phyloP scores from a whole-genome alignment of 2,888 invertebrate species.

The Ochropacha duplaris region DNA sequence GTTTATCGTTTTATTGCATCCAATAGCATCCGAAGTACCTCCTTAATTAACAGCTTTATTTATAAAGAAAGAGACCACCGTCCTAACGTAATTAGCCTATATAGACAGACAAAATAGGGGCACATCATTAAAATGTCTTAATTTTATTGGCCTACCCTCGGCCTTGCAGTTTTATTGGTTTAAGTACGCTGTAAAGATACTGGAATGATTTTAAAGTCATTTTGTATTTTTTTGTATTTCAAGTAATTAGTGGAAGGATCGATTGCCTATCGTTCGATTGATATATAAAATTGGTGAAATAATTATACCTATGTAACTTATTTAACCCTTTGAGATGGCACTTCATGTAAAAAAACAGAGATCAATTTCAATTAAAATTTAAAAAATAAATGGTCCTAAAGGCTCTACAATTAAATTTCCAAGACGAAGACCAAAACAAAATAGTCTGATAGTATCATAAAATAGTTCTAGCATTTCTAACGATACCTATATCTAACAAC shows the following conservation, averaged over 20 bases:
- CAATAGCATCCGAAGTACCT: conserved; percentile 68
- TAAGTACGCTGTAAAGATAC: conserved; percentile 60
- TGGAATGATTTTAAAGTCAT: conserved; percentile 22
- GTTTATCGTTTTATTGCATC: conserved; percentile 68
- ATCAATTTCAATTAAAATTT: no score
- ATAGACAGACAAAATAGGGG: conserved; percentile 76
- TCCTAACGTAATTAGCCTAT: conserved; percentile 57
- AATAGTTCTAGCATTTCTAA: no score
- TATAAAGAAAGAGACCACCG: conserved; percentile 77
- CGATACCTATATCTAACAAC: no score
- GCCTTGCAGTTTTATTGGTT: conserved; percentile 57
- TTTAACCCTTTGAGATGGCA: no score
- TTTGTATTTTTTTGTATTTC: conserved; percentile 11
- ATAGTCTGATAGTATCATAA: no score
- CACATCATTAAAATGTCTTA: conserved; percentile 79
- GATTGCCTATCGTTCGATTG: conserved; percentile 8
- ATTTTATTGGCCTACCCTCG: conserved; percentile 70
- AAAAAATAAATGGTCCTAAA: no score
- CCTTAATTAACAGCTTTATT: conserved; percentile 77
- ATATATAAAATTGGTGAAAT: not conserved
- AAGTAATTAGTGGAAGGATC: not conserved
- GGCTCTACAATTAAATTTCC: no score
- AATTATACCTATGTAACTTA: not conserved
- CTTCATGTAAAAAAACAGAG: no score
- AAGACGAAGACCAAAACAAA: no score